Evolutionary conservation across 2,113 vertebrate genomes (phyloP).

Genomic region (Kryptolebias marmoratus): DNA sequence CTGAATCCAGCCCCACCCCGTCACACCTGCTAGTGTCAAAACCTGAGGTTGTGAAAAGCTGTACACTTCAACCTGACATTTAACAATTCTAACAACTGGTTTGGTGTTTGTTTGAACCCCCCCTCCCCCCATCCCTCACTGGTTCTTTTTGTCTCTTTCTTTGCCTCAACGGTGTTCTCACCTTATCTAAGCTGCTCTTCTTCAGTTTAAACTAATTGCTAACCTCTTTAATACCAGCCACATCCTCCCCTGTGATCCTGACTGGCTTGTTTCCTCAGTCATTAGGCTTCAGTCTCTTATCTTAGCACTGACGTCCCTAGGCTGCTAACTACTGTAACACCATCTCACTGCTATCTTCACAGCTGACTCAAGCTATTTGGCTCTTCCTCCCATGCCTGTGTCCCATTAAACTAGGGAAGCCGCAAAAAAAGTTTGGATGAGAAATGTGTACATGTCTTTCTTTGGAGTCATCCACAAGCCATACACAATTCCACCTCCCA

Average conservation of each 20-base stretch:
- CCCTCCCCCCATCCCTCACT: conserved; percentile 18
- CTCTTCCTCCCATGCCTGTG: conserved; percentile 35
- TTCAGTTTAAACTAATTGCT: conserved; percentile 67
- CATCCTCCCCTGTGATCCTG: conserved; percentile 75
- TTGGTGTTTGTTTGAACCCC: conserved; percentile 54
- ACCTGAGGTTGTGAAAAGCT: conserved; percentile 60
- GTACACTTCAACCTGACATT: conserved; percentile 45
- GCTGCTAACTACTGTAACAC: conserved; percentile 54
- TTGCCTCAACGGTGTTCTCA: conserved; percentile 53
- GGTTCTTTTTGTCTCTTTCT: conserved; percentile 35
- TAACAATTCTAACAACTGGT: conserved; percentile 65
- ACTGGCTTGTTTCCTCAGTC: conserved; percentile 70
- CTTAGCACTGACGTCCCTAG: conserved; percentile 52
- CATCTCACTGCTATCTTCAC: conserved; percentile 29
- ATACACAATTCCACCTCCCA: conserved; percentile 21
- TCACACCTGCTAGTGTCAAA: conserved; percentile 71
- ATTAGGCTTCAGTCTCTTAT: conserved; percentile 67
- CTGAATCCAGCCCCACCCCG: conserved; percentile 39
- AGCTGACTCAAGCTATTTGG: conserved; percentile 44
- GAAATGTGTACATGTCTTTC: conserved; percentile 31
- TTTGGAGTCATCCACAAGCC: conserved; percentile 36
- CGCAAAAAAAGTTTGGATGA: conserved; percentile 24
- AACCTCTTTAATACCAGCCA: conserved; percentile 66
- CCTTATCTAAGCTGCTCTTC: conserved; percentile 65
- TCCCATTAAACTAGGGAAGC: conserved; percentile 40